Evolutionary conservation across 1,140 invertebrate genomes (phyloP), one percentile per base, ranked within the genome.

Genomic region (Brachionus plicatilis): DNA sequence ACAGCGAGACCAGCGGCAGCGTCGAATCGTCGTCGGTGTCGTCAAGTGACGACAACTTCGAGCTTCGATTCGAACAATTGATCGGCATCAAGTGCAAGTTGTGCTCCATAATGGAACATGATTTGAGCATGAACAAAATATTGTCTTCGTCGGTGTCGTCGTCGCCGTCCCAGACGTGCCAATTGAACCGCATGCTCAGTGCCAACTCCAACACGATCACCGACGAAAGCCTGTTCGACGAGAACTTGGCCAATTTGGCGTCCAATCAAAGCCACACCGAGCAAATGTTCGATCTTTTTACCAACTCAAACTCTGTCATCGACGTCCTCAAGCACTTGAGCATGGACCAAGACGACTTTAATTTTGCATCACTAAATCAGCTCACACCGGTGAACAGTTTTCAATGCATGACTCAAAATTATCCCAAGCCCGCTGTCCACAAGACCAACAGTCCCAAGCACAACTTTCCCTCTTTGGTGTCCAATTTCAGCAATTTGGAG

Each of bases 21-120:
- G 66, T 82, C n/a, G 79, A 82, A 11, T 82, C 79, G 6, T 82
- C 79, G 43, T 82, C 79, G 0, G 50, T 82, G 7, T 82, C 79
- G 2, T 82, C 79, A 2, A 65, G 50, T 27, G 79, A 82, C 27
- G 79, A 82, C 41, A 60, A 60, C n/a, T 82, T 82, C 5, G 79
- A 82, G 11, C 33, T 45, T 33, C n/a, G 79, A 37, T 82, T 82
- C 53, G 79, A 68, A 41, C 65, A 60, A 17, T 45, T 65, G 53
- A 43, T 37, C 0, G 17, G 33, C n/a, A 27, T 82, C 8, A 82
- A 82, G 27, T 82, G 79, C 27, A 82, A 82, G 9, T 12, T 82
- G 24, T 82, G 79, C 53, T 45, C 53, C 11, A 33, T 65, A 5
- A 65, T 65, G 17, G 65, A 68, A 5, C 33, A 68, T 7, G 79